Conservation (phyloP, 1,140 invertebrate genomes). For the Eumeta japonica region DNA sequence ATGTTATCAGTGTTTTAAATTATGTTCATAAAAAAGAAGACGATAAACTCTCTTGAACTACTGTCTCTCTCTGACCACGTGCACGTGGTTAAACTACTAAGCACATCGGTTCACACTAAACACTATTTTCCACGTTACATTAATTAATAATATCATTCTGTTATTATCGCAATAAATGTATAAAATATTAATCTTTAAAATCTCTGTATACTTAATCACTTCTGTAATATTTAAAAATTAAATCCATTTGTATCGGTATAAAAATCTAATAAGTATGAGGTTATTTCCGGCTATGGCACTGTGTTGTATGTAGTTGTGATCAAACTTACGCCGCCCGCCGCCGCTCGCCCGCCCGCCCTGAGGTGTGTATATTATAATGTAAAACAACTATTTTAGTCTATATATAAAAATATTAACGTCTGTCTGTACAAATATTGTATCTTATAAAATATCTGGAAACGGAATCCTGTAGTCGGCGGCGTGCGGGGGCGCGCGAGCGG, state of each 20-base stretch:
- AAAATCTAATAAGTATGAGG: conserved; percentile 57
- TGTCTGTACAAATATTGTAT: conserved; percentile 28
- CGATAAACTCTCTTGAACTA: not conserved
- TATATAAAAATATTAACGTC: conserved; percentile 56
- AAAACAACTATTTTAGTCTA: conserved; percentile 18
- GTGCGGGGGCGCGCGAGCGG: conserved; percentile 22
- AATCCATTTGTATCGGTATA: conserved; percentile 58
- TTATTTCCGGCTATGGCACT: conserved; percentile 53
- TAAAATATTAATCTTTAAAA: conserved; percentile 55
- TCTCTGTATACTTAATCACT: conserved; percentile 58
- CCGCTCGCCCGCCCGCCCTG: conserved; percentile 22
- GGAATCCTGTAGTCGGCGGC: conserved; percentile 22
- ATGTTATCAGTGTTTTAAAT: not conserved
- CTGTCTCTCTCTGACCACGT: too few relatives aligned
- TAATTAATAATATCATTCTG: conserved; percentile 56
- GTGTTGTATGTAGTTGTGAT: conserved; percentile 42
- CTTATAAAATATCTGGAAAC: conserved; percentile 40
- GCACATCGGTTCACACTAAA: not conserved
- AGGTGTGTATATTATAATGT: conserved; percentile 23
- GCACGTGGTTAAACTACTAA: not conserved
- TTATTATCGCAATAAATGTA: conserved; percentile 49
- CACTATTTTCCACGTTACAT: conserved; percentile 17
- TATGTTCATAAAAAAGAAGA: not conserved
- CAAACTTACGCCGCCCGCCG: conserved; percentile 44
- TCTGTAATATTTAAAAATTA: conserved; percentile 58